Conservation (phyloP, 2,888 invertebrate species). For the Minunthozetes semirufus region DNA sequence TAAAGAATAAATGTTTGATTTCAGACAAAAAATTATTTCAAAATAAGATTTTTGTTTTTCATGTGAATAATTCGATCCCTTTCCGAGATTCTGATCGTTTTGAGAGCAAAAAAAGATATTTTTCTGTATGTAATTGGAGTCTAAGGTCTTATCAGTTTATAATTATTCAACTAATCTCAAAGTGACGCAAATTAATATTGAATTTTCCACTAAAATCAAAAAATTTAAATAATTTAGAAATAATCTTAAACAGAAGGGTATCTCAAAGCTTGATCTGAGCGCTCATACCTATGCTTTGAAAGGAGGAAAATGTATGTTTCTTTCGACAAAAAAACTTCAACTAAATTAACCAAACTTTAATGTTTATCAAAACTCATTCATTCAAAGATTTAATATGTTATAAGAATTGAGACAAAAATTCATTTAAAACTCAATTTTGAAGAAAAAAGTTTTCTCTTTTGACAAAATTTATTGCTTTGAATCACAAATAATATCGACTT, state of each 20-base stretch:
- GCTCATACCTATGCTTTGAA: background rate
- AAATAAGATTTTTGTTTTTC: too few species aligned
- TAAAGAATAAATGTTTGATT: too few species aligned
- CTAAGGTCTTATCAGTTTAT: slow-evolving; percentile 14
- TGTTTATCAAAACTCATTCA: background rate
- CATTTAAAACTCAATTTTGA: background rate
- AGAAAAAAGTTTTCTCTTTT: background rate
- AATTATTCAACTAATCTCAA: background rate
- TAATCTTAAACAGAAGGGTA: background rate
- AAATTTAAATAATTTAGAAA: slow-evolving; percentile 5
- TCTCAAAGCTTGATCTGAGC: background rate
- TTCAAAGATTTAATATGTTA: background rate
- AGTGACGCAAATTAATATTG: slow-evolving; percentile 20
- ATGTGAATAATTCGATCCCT: too few species aligned
- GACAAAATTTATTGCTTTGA: background rate
- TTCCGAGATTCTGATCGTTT: background rate
- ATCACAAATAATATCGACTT: background rate
- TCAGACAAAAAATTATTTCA: too few species aligned
- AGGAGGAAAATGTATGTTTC: background rate
- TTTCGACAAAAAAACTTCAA: background rate
- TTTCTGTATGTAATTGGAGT: background rate
- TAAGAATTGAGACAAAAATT: background rate
- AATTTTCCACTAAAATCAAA: background rate
- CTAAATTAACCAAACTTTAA: background rate
- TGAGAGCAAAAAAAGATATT: background rate